Base-by-base conservation (phyloP, 2,797 vertebrate genomes). In the Esox masquinongy region DNA sequence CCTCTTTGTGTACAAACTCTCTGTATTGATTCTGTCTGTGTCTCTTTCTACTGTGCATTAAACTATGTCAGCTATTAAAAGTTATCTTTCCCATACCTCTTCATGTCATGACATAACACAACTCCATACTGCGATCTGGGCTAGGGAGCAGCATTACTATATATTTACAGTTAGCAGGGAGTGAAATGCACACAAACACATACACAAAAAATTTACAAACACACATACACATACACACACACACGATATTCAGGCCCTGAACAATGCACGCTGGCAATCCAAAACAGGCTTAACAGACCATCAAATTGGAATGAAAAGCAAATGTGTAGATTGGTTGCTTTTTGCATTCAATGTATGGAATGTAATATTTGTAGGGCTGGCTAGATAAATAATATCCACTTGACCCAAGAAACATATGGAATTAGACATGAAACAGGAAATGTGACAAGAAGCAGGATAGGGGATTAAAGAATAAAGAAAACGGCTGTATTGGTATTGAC, bases 1-100 rank as follows among this genome's bases (percentile, higher is more conserved):
- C 75, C 70, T 88, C 75, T 76, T 85, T 92, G 90, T 89, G 56
- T 61, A 61, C 56, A 24, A 88, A 83, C 86, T 91, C 89, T 90
- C 83, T 91, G 85, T 93, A 88, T 81, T 24, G n/a, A n/a, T 59
- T 24, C 76, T 90, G 88, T 93, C 89, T 79, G 82, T 92, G 90
- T 93, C 89, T 90, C 89, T 91, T 92, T 90, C 86, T 91, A 90
- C 89, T 84, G 87, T 91, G 90, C 92, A 92, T 94, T 92, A 92
- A 94, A 90, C 86, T 86, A 82, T 86, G 87, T 88, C 85, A 90
- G 92, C 85, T 89, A 72, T 83, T 87, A 85, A 87, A 88, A 84
- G 88, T 61, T 24, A 86, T 84, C 88, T 88, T 91, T 84, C 90
- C 90, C 89, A 88, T 89, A 91, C 88, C 88, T 89, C 83, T 91